Percentiles rank a stretch among this genome's conserved stretches.
phyloP scores from a whole-genome alignment of 2,888 invertebrate species.

The Lysandra coridon region DNA sequence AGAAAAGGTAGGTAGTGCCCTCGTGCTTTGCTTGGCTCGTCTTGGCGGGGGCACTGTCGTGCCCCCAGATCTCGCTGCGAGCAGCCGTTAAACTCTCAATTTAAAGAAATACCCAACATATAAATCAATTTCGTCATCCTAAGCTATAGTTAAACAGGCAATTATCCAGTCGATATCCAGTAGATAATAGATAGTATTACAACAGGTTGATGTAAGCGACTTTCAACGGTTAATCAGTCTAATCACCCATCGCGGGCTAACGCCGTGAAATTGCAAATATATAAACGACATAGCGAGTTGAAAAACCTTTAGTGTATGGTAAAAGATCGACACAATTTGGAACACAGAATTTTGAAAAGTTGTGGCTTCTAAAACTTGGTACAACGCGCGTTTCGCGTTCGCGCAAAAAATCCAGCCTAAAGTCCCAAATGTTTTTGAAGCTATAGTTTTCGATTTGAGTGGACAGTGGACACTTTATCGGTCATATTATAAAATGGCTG shows the following conservation, averaged over 20 bases:
- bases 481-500: background rate
- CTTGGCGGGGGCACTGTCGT: no score
- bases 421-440: no score
- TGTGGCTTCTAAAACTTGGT: no score
- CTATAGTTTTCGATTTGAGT: background rate
- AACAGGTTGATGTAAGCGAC: constrained; percentile 16
- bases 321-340: no score
- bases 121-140: background rate
- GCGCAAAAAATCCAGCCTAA: no score
- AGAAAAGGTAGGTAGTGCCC: no score
- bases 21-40: no score
- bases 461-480: no score
- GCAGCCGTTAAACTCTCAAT: background rate
- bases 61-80: background rate
- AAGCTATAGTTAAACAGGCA: background rate
- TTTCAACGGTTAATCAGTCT: constrained; percentile 16
- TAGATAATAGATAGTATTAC: background rate
- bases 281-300: background rate
- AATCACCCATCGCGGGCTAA: background rate
- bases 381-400: no score
- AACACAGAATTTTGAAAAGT: no score
- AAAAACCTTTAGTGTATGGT: background rate
- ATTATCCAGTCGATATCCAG: background rate
- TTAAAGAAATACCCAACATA: background rate
- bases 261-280: constrained; percentile 15